Conservation (phyloP, 2,113 vertebrate genomes). For the Dipodomys merriami region DNA sequence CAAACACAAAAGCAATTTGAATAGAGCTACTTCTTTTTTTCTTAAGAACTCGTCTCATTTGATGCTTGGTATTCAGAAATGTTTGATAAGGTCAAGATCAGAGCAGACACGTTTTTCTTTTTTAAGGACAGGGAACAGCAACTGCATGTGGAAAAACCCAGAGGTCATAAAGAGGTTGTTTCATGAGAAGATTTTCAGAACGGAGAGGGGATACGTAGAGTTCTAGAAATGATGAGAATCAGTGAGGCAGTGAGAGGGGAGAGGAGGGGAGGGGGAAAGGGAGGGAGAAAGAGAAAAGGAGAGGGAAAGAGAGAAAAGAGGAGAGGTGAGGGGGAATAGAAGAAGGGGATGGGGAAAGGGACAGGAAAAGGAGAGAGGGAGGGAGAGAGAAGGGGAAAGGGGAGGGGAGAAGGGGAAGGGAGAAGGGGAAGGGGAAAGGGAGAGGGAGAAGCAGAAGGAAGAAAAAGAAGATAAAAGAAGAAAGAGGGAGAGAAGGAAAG, state of each 20-base stretch:
- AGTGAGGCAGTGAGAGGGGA: neutral
- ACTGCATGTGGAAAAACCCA: neutral
- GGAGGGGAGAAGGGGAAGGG: no score
- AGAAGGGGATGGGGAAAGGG: rapidly evolving
- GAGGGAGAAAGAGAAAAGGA: no score
- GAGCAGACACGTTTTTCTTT: constrained; percentile 30
- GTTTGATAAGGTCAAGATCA: constrained; percentile 58
- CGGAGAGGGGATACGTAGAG: neutral
- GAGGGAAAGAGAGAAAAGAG: rapidly evolving
- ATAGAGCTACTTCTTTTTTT: constrained; percentile 13
- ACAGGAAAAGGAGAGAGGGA: no score
- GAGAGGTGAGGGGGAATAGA: rapidly evolving
- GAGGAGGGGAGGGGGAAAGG: rapidly evolving
- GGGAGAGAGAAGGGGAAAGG: no score
- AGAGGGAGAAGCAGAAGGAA: no score
- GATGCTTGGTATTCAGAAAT: constrained; percentile 44
- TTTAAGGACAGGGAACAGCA: constrained; percentile 21
- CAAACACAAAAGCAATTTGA: constrained; percentile 28
- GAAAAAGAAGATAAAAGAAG: no score
- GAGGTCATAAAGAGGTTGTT: neutral
- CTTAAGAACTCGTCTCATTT: neutral
- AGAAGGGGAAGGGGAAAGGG: no score
- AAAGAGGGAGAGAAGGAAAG: rapidly evolving
- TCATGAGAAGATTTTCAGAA: neutral
- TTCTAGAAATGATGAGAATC: neutral